These are phyloP conservation scores for Myopa testacea DNA, from an alignment of 2,888 invertebrate species.

Conservation along the genomic window DNA sequence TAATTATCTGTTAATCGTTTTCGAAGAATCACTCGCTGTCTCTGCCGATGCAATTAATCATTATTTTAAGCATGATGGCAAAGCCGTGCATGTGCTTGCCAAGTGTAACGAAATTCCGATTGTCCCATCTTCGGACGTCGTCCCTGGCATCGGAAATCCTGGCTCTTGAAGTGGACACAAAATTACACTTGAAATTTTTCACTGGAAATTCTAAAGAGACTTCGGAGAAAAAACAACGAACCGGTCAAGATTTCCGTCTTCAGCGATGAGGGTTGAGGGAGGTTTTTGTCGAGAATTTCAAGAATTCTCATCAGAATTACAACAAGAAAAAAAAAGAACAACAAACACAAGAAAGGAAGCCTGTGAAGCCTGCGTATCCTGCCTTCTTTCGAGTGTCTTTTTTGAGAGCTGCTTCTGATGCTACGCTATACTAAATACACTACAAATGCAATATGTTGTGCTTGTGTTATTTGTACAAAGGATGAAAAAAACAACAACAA, in stretches of 20 bases:
- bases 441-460: neutral
- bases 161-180: neutral
- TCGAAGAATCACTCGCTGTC: conserved; percentile 40
- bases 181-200: conserved; percentile 25
- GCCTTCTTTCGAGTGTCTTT: neutral
- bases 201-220: conserved; percentile 24
- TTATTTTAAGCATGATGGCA: conserved; percentile 5
- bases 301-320: conserved; percentile 13
- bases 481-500: neutral
- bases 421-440: too few relatives aligned
- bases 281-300: neutral
- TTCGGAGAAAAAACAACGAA: conserved; percentile 7
- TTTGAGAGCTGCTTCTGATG: too few relatives aligned
- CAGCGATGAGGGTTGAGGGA: too few relatives aligned
- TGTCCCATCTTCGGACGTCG: neutral
- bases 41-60: conserved; percentile 11
- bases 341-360: neutral
- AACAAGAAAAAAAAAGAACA: neutral
- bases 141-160: too few relatives aligned
- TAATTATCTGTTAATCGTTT: conserved; percentile 52
- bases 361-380: neutral
- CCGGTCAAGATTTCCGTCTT: neutral
- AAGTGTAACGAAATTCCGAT: neutral
- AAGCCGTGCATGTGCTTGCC: neutral
- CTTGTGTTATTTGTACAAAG: conserved; percentile 18